phyloP scores from a whole-genome alignment of 2,113 vertebrate species.

The Ophthalmolycus amberensis region DNA sequence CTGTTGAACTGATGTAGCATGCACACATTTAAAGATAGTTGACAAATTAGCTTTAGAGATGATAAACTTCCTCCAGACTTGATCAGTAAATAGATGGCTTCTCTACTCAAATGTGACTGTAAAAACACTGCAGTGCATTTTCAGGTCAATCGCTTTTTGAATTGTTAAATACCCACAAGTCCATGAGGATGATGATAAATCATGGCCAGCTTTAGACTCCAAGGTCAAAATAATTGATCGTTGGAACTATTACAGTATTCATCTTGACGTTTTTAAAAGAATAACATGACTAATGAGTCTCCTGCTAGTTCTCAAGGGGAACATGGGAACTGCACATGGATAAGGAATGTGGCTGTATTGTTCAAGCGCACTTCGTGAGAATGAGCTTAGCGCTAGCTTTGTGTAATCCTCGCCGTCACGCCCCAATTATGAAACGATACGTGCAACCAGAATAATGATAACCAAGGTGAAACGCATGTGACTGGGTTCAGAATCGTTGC shows the following conservation, averaged over 20 bases:
- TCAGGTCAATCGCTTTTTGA: slow-evolving; percentile 43
- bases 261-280: slow-evolving; percentile 15
- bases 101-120: slow-evolving; percentile 25
- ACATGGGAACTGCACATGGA: slow-evolving; percentile 40
- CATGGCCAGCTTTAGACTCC: not conserved
- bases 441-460: slow-evolving; percentile 59
- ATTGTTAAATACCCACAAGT: slow-evolving; percentile 46
- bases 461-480: slow-evolving; percentile 75
- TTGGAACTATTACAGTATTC: slow-evolving; percentile 17
- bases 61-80: not conserved
- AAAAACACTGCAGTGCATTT: slow-evolving; percentile 36
- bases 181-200: slow-evolving; percentile 22
- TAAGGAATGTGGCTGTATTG: slow-evolving; percentile 59
- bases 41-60: not conserved
- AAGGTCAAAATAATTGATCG: slow-evolving; percentile 41
- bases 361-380: slow-evolving; percentile 65
- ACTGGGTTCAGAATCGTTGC: slow-evolving; percentile 56
- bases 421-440: slow-evolving; percentile 67
- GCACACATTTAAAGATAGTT: not conserved
- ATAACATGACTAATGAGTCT: slow-evolving; percentile 8
- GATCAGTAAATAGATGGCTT: slow-evolving; percentile 9
- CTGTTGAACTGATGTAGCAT: not conserved
- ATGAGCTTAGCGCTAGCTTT: slow-evolving; percentile 70
- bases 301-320: not conserved
- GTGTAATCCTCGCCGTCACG: slow-evolving; percentile 67